phyloP scores from a whole-genome alignment of 2,888 invertebrate genomes.

The Belgica antarctica region DNA sequence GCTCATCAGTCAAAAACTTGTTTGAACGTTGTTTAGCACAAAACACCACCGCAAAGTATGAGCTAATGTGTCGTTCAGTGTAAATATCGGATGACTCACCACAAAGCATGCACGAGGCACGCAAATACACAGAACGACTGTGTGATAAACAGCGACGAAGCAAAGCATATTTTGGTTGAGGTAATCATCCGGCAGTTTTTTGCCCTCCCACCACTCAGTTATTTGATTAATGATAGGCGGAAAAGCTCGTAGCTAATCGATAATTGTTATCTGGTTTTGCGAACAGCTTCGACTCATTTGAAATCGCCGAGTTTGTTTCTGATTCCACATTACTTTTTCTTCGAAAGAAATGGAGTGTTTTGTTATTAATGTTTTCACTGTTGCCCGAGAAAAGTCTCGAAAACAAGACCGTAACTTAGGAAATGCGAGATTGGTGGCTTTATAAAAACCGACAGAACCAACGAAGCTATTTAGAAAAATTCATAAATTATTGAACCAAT shows the following conservation, averaged over 20 bases:
- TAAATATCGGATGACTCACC: background rate
- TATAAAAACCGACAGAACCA: too few species aligned
- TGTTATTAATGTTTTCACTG: constrained; percentile 12
- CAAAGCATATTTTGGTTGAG: background rate
- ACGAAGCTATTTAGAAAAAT: constrained; percentile 29
- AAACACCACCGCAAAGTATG: too few species aligned
- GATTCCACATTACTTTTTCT: too few species aligned
- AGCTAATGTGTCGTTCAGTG: background rate
- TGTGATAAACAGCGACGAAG: background rate
- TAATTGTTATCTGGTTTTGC: background rate
- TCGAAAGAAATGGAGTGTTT: too few species aligned
- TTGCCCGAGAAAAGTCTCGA: background rate
- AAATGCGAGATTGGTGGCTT: background rate
- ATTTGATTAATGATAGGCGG: constrained; percentile 26
- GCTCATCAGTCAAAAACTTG: too few species aligned
- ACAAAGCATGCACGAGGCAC: background rate
- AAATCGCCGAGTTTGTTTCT: too few species aligned
- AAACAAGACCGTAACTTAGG: constrained; percentile 3
- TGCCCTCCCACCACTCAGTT: background rate
- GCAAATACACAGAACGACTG: background rate
- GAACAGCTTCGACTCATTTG: too few species aligned
- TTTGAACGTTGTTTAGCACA: too few species aligned
- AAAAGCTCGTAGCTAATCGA: background rate
- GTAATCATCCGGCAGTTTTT: constrained; percentile 9
- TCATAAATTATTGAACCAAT: constrained; percentile 40